Base-by-base conservation (phyloP, 2,888 invertebrate genomes). In the Tenthredo mesomela region DNA sequence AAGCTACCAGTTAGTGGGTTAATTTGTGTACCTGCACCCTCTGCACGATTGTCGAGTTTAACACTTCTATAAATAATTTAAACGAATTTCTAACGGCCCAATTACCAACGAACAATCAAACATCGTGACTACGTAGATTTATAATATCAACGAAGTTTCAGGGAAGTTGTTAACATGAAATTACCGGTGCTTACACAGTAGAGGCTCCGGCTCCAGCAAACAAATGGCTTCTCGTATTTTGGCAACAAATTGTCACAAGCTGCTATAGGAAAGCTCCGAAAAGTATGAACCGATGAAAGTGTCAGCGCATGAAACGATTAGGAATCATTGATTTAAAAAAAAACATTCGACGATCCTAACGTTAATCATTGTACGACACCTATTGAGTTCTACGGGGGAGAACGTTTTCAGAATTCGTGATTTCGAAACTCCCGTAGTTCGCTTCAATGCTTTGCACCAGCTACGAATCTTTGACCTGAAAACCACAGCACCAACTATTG, bases 351-450 rank as follows among this genome's bases (percentile, higher is more conserved):
- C 58, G 78, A 61, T 5, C 58, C 10, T 54, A 37, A 78, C 78
- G 78, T 78, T 80, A 80, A 80, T 80, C 80, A 80, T 80, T 80
- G 58, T 58, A 58, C 80, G 40, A 58, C 80, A 80, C 61, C 61
- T 80, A 80, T 61, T 80, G 80, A 80, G 61, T 80, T 80, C 40
- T 80, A 58, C 58, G 80, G 12, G 1, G 37, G 61, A 61, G 40
- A 80, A 80, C 58, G 80, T 61, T 80, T 80, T 58, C 61, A 61
- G 80, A 80, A 80, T 80, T 61, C 61, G 21, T 80, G 40, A 80
- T 61, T 58, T 40, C 15, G 40, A 21, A 80, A 80, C 80, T 37
- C 58, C 58, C 18, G 21, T 40, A 37, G 21, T 15, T 80, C 61
- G 21, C n/a, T 80, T 37, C 58, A 40, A 12, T 80, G 40, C 40